These are phyloP conservation scores for Aricia artaxerxes DNA, from an alignment of 2,888 invertebrate species.

Conservation along the genomic window DNA sequence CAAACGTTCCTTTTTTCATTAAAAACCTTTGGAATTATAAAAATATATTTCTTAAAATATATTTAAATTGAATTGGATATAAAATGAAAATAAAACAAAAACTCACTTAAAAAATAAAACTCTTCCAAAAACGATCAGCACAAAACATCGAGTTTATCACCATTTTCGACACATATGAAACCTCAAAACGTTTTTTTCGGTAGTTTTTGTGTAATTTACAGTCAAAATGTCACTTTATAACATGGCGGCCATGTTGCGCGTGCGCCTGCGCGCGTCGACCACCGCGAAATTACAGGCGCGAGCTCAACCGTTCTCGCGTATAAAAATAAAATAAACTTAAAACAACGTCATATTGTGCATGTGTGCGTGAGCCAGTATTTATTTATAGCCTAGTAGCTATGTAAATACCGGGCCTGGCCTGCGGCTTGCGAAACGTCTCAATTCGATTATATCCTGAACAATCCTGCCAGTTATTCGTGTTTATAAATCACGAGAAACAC, in stretches of 20 bases:
- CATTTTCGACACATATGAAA: constrained; percentile 20
- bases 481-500: neutral
- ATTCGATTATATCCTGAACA: constrained; percentile 52
- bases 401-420: constrained; percentile 72
- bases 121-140: constrained; percentile 11
- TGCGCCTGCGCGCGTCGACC: constrained; percentile 77
- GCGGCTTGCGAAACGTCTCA: constrained; percentile 77
- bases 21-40: neutral
- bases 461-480: constrained; percentile 25
- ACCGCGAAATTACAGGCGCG: constrained; percentile 78
- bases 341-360: constrained; percentile 77
- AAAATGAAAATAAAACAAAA: neutral
- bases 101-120: neutral
- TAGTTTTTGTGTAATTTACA: constrained; percentile 35
- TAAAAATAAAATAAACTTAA: constrained; percentile 81
- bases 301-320: constrained; percentile 67
- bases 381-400: constrained; percentile 80
- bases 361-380: constrained; percentile 78
- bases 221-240: constrained; percentile 49
- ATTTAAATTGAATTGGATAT: neutral
- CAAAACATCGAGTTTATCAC: neutral
- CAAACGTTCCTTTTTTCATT: neutral
- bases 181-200: neutral
- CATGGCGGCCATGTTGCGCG: constrained; percentile 52
- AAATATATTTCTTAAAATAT: neutral